These are phyloP conservation scores for Pharmacophagus antenor DNA, from an alignment of 2,888 invertebrate genomes.

Conservation along the genomic window DNA sequence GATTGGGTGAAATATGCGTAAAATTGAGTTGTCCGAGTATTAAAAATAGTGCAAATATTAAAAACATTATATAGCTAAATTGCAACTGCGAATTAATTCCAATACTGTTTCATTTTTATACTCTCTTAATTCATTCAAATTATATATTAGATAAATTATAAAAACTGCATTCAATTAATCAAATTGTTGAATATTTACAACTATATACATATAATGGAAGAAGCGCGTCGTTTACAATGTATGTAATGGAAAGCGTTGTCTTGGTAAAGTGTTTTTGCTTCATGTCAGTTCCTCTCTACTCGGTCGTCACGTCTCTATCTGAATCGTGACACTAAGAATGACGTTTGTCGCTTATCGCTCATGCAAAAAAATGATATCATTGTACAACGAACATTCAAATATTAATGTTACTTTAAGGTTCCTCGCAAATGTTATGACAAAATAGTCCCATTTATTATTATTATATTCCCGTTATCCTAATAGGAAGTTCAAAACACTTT, in stretches of 20 bases:
- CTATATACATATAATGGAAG: background rate
- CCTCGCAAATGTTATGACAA: too few species aligned
- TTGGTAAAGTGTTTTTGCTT: slow-evolving; percentile 1
- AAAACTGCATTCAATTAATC: too few species aligned
- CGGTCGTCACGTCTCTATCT: slow-evolving; percentile 12
- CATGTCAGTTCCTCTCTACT: slow-evolving; percentile 16
- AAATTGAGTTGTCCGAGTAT: background rate
- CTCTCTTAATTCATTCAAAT: too few species aligned
- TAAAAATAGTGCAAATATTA: too few species aligned
- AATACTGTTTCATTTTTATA: too few species aligned
- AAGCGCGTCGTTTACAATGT: slow-evolving; percentile 1
- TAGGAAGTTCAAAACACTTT: too few species aligned
- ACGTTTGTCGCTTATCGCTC: background rate
- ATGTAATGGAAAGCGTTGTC: slow-evolving; percentile 14
- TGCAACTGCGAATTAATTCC: too few species aligned
- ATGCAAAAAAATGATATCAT: slow-evolving; percentile 4
- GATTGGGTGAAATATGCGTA: too few species aligned
- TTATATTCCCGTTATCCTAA: too few species aligned
- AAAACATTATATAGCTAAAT: too few species aligned
- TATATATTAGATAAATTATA: too few species aligned
- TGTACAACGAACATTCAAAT: background rate
- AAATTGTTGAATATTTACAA: background rate
- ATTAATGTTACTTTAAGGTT: background rate
- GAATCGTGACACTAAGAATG: slow-evolving; percentile 16
- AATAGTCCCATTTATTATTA: too few species aligned